Evolutionary conservation across 2,888 invertebrate species (phyloP).

Genomic region (Eutolmus rufibarbis): DNA sequence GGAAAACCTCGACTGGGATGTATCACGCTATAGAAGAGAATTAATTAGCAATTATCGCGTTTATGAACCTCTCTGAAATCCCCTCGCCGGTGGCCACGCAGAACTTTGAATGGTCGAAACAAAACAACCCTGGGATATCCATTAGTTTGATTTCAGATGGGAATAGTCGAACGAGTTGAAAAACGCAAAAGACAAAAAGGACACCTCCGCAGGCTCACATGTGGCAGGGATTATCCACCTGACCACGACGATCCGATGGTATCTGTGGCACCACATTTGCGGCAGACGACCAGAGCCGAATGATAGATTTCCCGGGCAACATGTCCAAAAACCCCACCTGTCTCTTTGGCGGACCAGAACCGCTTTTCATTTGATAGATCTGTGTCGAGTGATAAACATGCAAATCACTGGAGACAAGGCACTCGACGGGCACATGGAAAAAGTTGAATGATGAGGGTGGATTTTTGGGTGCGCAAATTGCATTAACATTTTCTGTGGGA

Average conservation of each 20-base stretch:
- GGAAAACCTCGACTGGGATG: constrained; percentile 4
- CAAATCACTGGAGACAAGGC: constrained; percentile 48
- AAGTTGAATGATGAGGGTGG: constrained; percentile 13
- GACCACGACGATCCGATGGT: not conserved
- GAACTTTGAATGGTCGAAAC: not conserved
- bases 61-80: constrained; percentile 28
- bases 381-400: constrained; percentile 46
- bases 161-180: constrained; percentile 40
- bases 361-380: constrained; percentile 42
- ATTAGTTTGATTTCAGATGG: constrained; percentile 48
- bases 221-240: constrained; percentile 42
- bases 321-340: constrained; percentile 13
- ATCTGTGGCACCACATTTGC: not conserved
- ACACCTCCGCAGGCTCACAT: not conserved
- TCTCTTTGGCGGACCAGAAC: not conserved
- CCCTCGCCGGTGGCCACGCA: not conserved
- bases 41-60: constrained; percentile 45
- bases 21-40: constrained; percentile 38
- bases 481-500: constrained; percentile 14
- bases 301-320: constrained; percentile 6
- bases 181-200: constrained; percentile 13
- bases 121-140: constrained; percentile 43
- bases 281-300: not conserved
- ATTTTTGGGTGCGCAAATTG: constrained; percentile 27
- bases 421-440: constrained; percentile 13